Conservation (phyloP, 2,797 vertebrate genomes). For the Bovichtus diacanthus region DNA sequence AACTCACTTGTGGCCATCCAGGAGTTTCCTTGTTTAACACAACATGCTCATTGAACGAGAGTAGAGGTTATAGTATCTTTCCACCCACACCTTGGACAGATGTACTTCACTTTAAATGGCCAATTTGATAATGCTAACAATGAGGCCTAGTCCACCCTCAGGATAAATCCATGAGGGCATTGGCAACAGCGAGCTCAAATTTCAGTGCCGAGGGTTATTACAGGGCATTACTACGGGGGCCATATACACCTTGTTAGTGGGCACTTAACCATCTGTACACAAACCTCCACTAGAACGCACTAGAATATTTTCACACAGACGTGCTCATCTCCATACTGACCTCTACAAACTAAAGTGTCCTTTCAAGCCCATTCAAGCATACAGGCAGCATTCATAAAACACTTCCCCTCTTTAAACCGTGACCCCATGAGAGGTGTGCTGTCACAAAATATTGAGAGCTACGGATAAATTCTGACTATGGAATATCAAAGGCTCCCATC, state of each 20-base stretch:
- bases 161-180: slow-evolving; percentile 58
- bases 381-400: slow-evolving; percentile 76
- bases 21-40: slow-evolving; percentile 11
- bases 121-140: slow-evolving; percentile 68
- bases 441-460: slow-evolving; percentile 64
- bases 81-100: slow-evolving; percentile 53
- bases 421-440: slow-evolving; percentile 65
- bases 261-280: slow-evolving; percentile 88
- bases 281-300: slow-evolving; percentile 68
- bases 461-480: slow-evolving; percentile 48
- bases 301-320: slow-evolving; percentile 70
- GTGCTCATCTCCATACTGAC: slow-evolving; percentile 85
- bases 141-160: slow-evolving; percentile 53
- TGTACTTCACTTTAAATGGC: slow-evolving; percentile 62
- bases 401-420: slow-evolving; percentile 69
- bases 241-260: slow-evolving; percentile 81
- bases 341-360: slow-evolving; percentile 81
- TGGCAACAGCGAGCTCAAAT: slow-evolving; percentile 60
- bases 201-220: slow-evolving; percentile 67
- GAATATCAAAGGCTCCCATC: slow-evolving; percentile 73
- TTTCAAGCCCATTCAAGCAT: slow-evolving; percentile 76
- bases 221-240: slow-evolving; percentile 73
- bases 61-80: slow-evolving; percentile 41
- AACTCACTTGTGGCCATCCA: slow-evolving; percentile 2
- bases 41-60: slow-evolving; percentile 19